Conservation (phyloP, 2,888 invertebrate species). For the Parnassius glacialis region DNA sequence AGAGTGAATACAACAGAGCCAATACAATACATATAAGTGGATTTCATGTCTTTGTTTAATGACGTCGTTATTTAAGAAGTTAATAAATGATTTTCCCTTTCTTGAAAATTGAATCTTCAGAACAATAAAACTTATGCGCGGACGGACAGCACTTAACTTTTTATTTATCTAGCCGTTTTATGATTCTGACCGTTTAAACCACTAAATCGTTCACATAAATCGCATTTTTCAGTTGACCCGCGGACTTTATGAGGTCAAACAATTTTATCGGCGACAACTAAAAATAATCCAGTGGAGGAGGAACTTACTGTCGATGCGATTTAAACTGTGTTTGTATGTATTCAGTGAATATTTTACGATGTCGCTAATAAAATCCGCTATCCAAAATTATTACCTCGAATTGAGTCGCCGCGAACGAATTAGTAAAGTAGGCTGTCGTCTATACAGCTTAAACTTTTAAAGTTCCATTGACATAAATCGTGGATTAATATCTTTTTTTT, state of each 20-base stretch:
- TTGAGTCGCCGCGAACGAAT: constrained; percentile 31
- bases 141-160: constrained; percentile 13
- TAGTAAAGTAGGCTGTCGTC: constrained; percentile 29
- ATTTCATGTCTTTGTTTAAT: too few relatives aligned
- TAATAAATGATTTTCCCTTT: not conserved
- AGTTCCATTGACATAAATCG: constrained; percentile 25
- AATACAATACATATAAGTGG: too few relatives aligned
- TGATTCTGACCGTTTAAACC: constrained; percentile 21
- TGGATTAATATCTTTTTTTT: too few relatives aligned
- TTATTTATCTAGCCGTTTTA: constrained; percentile 23
- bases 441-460: constrained; percentile 21
- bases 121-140: constrained; percentile 18
- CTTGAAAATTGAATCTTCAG: constrained; percentile 7
- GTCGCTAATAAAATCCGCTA: constrained; percentile 26
- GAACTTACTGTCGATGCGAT: constrained; percentile 23
- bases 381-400: constrained; percentile 25
- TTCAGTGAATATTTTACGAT: constrained; percentile 28
- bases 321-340: constrained; percentile 28
- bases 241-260: constrained; percentile 27
- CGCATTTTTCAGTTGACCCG: constrained; percentile 26
- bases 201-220: constrained; percentile 25
- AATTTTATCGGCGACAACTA: constrained; percentile 26
- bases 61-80: too few relatives aligned
- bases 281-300: constrained; percentile 22
- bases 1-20: too few relatives aligned